Conservation (phyloP, 1,140 invertebrate species). For the Leptinotarsa texana region DNA sequence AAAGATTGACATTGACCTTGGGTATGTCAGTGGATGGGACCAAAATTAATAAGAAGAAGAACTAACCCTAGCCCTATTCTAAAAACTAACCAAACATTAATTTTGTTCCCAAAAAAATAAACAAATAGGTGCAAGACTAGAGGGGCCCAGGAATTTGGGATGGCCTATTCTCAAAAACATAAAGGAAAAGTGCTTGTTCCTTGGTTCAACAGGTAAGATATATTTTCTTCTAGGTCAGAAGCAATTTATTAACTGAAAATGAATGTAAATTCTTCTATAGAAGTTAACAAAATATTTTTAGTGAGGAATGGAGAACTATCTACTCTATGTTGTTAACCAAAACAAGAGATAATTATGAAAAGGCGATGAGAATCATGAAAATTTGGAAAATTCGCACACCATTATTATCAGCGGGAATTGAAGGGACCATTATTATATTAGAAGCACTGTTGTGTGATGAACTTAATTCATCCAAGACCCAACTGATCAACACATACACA, state of each 20-base stretch:
- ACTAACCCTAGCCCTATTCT: background rate
- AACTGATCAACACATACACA: constrained; percentile 38
- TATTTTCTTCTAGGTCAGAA: constrained; percentile 21
- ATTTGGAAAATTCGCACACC: constrained; percentile 68
- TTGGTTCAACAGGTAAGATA: constrained; percentile 49
- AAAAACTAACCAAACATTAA: background rate
- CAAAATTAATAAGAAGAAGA: background rate
- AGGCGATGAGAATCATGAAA: constrained; percentile 60
- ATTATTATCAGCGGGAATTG: constrained; percentile 68
- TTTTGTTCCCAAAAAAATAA: background rate
- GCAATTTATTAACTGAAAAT: background rate
- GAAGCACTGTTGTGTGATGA: constrained; percentile 55
- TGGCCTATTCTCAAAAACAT: constrained; percentile 51
- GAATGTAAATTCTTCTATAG: background rate
- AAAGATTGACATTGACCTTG: no score
- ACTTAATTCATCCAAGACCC: constrained; percentile 30
- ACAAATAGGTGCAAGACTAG: background rate
- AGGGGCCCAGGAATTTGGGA: constrained; percentile 9
- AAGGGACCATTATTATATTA: constrained; percentile 68
- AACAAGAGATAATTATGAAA: constrained; percentile 52
- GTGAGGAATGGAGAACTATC: constrained; percentile 62
- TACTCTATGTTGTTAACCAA: constrained; percentile 62
- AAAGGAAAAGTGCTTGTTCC: constrained; percentile 46
- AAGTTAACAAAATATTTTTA: constrained; percentile 32
- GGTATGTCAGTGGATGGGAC: no score